A percentile compares a stretch with the other conserved stretches of the same genome.
phyloP scores from a whole-genome alignment of 2,888 invertebrate genomes.

The Caenorhabditis sulstoni region DNA sequence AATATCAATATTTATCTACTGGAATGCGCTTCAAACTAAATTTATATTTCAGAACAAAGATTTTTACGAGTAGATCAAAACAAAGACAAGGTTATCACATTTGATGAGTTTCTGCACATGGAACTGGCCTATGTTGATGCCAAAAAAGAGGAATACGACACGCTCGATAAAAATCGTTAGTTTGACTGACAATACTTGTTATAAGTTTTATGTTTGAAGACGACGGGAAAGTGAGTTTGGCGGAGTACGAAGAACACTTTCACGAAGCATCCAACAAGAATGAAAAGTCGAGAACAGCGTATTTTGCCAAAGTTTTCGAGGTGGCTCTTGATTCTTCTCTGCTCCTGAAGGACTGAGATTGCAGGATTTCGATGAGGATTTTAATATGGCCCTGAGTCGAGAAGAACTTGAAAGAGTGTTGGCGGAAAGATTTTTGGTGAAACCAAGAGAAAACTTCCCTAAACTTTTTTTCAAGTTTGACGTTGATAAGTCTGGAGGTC shows the following conservation, averaged over 20 bases:
- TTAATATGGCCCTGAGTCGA: slow-evolving; percentile 70
- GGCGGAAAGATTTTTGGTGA: slow-evolving; percentile 74
- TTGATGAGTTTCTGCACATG: slow-evolving; percentile 77
- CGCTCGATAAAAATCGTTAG: slow-evolving; percentile 71
- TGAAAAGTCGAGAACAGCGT: slow-evolving; percentile 71
- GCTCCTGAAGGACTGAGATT: no score
- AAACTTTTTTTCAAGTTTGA: slow-evolving; percentile 74
- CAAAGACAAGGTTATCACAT: slow-evolving; percentile 69
- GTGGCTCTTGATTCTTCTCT: no score
- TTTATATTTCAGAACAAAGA: slow-evolving; percentile 69
- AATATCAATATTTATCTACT: no score
- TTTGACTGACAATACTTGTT: background rate
- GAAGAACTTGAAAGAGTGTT: slow-evolving; percentile 73
- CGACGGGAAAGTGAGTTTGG: slow-evolving; percentile 71
- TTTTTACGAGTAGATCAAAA: slow-evolving; percentile 73
- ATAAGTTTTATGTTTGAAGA: slow-evolving; percentile 48
- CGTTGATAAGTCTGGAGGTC: slow-evolving; percentile 71
- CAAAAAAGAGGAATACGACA: slow-evolving; percentile 76
- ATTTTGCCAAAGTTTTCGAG: slow-evolving; percentile 76
- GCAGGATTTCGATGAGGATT: slow-evolving; percentile 73
- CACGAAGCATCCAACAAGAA: slow-evolving; percentile 70
- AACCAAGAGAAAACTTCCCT: slow-evolving; percentile 73
- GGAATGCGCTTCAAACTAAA: no score
- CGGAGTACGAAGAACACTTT: slow-evolving; percentile 73
- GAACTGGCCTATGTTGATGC: slow-evolving; percentile 75